phyloP scores from a whole-genome alignment of 2,888 invertebrate species.

The Seira ritae region DNA sequence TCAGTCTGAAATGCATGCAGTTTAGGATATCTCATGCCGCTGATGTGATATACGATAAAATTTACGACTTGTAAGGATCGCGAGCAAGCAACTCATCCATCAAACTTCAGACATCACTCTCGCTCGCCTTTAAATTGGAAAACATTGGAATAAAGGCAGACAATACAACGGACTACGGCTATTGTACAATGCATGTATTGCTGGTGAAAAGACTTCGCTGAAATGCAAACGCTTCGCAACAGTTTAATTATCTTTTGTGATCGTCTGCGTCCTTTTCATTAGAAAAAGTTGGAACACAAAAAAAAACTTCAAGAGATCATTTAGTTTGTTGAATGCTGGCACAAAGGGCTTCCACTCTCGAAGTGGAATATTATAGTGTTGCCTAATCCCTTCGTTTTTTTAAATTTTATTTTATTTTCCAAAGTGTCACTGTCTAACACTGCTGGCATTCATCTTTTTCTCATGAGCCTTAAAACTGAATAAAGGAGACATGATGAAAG shows the following conservation, averaged over 20 bases:
- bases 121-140: not conserved
- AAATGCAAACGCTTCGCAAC: slow-evolving; percentile 11
- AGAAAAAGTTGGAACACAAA: not conserved
- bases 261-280: slow-evolving; percentile 5
- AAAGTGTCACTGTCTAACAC: not conserved
- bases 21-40: no score
- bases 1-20: not conserved
- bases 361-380: not conserved
- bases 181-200: no score
- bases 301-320: slow-evolving; percentile 10
- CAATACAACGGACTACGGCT: not conserved
- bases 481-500: no score
- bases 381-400: not conserved
- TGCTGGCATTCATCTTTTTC: no score
- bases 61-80: slow-evolving; percentile 4
- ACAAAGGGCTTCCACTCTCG: not conserved
- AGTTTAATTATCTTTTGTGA: slow-evolving; percentile 16
- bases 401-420: not conserved
- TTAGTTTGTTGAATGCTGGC: not conserved
- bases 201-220: not conserved
- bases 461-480: no score
- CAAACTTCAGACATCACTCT: slow-evolving; percentile 8
- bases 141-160: not conserved
- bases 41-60: not conserved
- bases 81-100: slow-evolving; percentile 14